Percentiles rank a stretch among this genome's conserved stretches.
Evolutionary conservation across 2,888 invertebrate genomes (phyloP).

Genomic region (Drosophila leonis): DNA sequence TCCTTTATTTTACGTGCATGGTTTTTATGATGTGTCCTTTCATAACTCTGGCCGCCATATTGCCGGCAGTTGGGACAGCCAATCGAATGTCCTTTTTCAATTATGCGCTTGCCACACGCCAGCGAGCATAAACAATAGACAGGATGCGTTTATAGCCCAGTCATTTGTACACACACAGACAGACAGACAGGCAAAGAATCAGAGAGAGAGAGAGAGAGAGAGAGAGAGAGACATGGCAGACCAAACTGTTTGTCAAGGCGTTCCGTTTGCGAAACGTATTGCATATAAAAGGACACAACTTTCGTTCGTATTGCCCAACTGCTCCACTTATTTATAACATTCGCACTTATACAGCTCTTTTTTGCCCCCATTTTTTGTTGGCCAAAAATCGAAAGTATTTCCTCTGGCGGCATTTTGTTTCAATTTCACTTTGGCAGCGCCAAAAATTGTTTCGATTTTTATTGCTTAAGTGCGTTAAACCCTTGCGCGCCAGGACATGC

Average conservation of each 20-base stretch:
- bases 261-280: slow-evolving; percentile 50
- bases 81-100: slow-evolving; percentile 79
- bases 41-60: slow-evolving; percentile 38
- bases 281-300: slow-evolving; percentile 60
- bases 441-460: slow-evolving; percentile 81
- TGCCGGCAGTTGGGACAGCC: slow-evolving; percentile 37
- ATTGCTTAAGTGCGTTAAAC: slow-evolving; percentile 81
- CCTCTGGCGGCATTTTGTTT: slow-evolving; percentile 69
- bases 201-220: background rate
- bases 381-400: slow-evolving; percentile 68
- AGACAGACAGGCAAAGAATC: background rate
- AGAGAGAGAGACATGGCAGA: slow-evolving; percentile 20
- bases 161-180: slow-evolving; percentile 62
- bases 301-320: slow-evolving; percentile 38
- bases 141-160: slow-evolving; percentile 78
- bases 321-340: slow-evolving; percentile 78
- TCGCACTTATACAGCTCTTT: slow-evolving; percentile 67
- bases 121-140: slow-evolving; percentile 76
- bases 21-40: slow-evolving; percentile 64
- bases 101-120: slow-evolving; percentile 75
- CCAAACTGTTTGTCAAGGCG: slow-evolving; percentile 68
- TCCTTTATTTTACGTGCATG: slow-evolving; percentile 48
- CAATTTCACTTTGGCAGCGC: slow-evolving; percentile 75
- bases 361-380: slow-evolving; percentile 30
- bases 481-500: slow-evolving; percentile 69